These are phyloP conservation scores for Drosophila novamexicana DNA, from an alignment of 1,140 invertebrate genomes.

Conservation along the genomic window DNA sequence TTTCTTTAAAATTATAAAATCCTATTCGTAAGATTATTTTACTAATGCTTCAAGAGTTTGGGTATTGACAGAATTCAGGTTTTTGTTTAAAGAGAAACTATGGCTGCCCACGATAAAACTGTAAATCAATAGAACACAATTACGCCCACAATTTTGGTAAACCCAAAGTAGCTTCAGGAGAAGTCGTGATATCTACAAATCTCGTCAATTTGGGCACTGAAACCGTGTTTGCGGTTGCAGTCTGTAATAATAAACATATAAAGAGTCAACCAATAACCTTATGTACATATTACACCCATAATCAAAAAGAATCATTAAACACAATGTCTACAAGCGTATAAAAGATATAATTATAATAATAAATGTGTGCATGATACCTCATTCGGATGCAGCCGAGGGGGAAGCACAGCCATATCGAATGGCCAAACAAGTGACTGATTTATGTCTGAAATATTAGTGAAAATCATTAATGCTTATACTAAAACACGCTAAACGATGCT, in stretches of 20 bases:
- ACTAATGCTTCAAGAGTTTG: no score
- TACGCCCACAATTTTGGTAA: conserved; percentile 31
- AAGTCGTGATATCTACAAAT: conserved; percentile 16
- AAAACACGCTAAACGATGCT: conserved; percentile 69
- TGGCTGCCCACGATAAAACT: conserved; percentile 17
- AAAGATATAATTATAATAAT: conserved; percentile 44
- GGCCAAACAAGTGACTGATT: conserved; percentile 49
- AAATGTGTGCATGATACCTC: conserved; percentile 30
- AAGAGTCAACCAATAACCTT: conserved; percentile 5
- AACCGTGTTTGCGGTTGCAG: conserved; percentile 32
- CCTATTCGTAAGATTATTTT: no score
- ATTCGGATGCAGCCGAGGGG: conserved; percentile 1
- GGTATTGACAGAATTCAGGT: conserved; percentile 2
- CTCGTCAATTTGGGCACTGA: background rate
- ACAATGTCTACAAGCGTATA: conserved; percentile 45
- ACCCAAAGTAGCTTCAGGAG: conserved; percentile 23
- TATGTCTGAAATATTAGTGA: conserved; percentile 45
- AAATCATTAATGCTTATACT: conserved; percentile 68
- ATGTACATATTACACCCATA: conserved; percentile 18
- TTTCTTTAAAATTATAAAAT: background rate
- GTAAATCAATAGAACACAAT: conserved; percentile 40
- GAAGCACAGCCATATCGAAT: conserved; percentile 27
- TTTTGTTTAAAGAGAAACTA: background rate
- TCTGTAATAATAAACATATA: conserved; percentile 8
- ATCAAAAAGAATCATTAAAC: conserved; percentile 36